These are phyloP conservation scores for Danio aesculapii DNA, from an alignment of 2,797 vertebrate species.

Conservation along the genomic window DNA sequence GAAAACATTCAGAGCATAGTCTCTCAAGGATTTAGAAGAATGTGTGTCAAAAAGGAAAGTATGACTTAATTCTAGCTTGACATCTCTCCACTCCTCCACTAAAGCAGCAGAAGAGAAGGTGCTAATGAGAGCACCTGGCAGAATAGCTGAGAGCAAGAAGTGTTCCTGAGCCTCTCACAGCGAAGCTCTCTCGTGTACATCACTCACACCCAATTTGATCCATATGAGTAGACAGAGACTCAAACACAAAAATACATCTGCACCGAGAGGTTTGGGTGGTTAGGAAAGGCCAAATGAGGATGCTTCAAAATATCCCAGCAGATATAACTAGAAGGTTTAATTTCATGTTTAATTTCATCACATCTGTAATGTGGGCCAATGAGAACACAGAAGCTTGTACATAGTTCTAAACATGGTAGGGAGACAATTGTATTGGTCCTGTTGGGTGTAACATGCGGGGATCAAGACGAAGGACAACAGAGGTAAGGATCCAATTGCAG, in stretches of 20 bases:
- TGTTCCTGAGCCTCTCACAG: constrained; percentile 47
- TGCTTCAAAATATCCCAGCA: background rate
- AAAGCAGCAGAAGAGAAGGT: constrained; percentile 43
- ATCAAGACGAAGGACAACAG: too few species aligned
- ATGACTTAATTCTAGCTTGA: constrained; percentile 32
- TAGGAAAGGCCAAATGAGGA: background rate
- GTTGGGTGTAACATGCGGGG: too few species aligned
- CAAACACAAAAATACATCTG: background rate
- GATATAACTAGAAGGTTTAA: too few species aligned
- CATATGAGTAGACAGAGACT: constrained; percentile 11
- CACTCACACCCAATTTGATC: constrained; percentile 21
- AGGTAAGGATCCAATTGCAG: too few species aligned
- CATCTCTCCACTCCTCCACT: constrained; percentile 30
- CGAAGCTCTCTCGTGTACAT: background rate
- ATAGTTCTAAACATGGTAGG: too few species aligned
- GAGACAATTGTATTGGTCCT: too few species aligned
- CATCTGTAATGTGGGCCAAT: too few species aligned
- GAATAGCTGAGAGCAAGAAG: constrained; percentile 57
- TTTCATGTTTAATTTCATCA: too few species aligned
- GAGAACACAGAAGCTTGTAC: too few species aligned
- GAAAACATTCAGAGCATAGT: constrained; percentile 17
- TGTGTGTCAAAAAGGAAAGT: constrained; percentile 41
- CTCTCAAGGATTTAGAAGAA: constrained; percentile 18
- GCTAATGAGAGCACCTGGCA: constrained; percentile 65
- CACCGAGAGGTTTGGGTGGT: background rate